Evolutionary conservation across 2,113 vertebrate genomes (phyloP).

Genomic region (Petrocephalus microphthalmus): DNA sequence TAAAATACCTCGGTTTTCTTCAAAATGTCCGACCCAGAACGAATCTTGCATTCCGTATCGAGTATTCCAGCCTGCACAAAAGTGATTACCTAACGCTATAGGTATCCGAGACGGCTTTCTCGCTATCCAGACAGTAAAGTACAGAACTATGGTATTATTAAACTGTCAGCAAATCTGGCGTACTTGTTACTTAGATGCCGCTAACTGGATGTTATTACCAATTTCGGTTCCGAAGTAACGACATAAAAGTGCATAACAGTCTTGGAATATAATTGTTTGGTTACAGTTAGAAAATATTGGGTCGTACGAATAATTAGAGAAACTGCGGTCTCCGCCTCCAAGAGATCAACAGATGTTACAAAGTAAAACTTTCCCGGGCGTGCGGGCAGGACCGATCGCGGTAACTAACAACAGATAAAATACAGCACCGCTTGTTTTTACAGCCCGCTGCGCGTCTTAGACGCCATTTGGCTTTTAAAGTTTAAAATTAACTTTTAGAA

Average conservation of each 20-base stretch:
- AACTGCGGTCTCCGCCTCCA: not conserved
- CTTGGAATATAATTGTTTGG: not conserved
- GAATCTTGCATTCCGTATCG: not conserved
- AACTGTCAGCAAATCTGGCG: not conserved
- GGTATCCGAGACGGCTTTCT: not conserved
- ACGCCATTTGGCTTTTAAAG: not conserved
- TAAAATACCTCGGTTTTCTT: constrained; percentile 11
- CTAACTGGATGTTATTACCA: not conserved
- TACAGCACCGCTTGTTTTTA: not conserved
- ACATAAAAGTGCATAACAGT: not conserved
- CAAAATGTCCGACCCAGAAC: constrained; percentile 25
- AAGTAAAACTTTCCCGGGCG: not conserved
- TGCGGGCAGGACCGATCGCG: not conserved
- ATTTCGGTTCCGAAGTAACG: not conserved
- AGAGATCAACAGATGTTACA: not conserved
- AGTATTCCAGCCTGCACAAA: not conserved
- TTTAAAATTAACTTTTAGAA: not conserved
- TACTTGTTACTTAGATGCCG: not conserved
- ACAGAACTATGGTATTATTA: not conserved
- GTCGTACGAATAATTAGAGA: not conserved
- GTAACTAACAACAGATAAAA: not conserved
- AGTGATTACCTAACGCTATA: not conserved
- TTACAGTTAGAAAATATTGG: not conserved
- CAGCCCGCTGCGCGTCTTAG: not conserved
- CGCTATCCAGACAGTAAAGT: not conserved